Conservation (phyloP, 2,113 vertebrate genomes). For the Cacatua alba region DNA sequence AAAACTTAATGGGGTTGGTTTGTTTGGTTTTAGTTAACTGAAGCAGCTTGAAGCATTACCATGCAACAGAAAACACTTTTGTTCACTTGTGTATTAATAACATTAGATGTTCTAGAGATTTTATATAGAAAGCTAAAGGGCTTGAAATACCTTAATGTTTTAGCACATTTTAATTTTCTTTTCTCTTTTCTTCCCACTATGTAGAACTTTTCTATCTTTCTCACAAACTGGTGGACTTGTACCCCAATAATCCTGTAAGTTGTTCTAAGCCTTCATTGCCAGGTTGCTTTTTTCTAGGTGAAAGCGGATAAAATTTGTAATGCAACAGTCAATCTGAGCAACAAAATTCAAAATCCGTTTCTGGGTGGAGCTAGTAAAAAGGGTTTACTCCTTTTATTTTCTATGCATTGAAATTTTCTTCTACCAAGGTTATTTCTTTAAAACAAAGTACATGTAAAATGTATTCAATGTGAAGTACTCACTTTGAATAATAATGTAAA, state of each 20-base stretch:
- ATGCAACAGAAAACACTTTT: background rate
- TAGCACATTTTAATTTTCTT: constrained; percentile 33
- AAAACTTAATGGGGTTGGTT: background rate
- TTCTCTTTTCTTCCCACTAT: background rate
- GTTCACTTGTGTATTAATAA: background rate
- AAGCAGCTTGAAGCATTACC: background rate
- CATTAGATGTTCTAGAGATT: background rate
- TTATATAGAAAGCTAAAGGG: background rate
- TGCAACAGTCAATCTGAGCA: background rate
- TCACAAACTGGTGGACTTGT: constrained; percentile 98
- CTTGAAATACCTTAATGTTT: background rate
- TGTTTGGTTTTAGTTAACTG: background rate
- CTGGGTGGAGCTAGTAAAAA: background rate
- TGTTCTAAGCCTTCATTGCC: background rate
- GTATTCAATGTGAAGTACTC: background rate
- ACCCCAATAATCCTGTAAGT: constrained; percentile 98
- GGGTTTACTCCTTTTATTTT: background rate
- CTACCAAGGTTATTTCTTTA: background rate
- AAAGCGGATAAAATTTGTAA: background rate
- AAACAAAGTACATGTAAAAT: background rate
- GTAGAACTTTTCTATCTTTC: constrained; percentile 98
- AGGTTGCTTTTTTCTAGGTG: background rate
- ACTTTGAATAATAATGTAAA: background rate
- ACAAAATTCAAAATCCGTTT: background rate
- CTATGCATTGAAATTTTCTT: background rate